These are phyloP conservation scores for Eretmocerus hayati DNA, from an alignment of 2,888 invertebrate species.

Conservation along the genomic window DNA sequence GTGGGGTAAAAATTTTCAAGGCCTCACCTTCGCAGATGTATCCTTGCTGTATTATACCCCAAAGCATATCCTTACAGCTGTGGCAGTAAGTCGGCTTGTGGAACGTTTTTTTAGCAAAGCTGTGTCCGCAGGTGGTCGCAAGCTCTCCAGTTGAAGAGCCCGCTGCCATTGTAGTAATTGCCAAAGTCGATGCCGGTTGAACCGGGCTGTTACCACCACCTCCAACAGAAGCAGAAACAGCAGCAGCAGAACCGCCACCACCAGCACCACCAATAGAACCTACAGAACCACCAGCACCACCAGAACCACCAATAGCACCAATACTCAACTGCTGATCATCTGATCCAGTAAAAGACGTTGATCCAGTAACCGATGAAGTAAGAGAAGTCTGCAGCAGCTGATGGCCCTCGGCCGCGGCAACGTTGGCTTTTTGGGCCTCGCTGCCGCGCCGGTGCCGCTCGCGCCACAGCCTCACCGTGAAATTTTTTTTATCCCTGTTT, in stretches of 20 bases:
- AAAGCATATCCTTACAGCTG: slow-evolving; percentile 99
- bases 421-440: slow-evolving; percentile 20
- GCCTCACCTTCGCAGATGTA: slow-evolving; percentile 98
- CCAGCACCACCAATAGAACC: neutral
- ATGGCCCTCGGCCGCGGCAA: neutral
- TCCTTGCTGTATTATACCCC: slow-evolving; percentile 99
- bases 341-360: too few relatives aligned
- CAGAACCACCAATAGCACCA: too few relatives aligned
- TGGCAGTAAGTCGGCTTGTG: slow-evolving; percentile 99
- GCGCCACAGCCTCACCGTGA: slow-evolving; percentile 59
- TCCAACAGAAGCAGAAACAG: slow-evolving; percentile 40
- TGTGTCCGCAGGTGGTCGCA: slow-evolving; percentile 72
- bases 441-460: slow-evolving; percentile 54
- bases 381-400: slow-evolving; percentile 1
- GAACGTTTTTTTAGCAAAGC: slow-evolving; percentile 99
- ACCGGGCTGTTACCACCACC: neutral
- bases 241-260: slow-evolving; percentile 52
- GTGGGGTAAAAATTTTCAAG: too few relatives aligned
- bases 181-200: neutral
- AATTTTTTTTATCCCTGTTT: too few relatives aligned
- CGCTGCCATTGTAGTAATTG: slow-evolving; percentile 43
- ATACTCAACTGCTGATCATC: too few relatives aligned
- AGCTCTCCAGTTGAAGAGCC: neutral
- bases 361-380: too few relatives aligned
- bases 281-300: too few relatives aligned